Evolutionary conservation across 2,113 vertebrate species (phyloP).

Genomic region (Nothocercus nigrocapillus): DNA sequence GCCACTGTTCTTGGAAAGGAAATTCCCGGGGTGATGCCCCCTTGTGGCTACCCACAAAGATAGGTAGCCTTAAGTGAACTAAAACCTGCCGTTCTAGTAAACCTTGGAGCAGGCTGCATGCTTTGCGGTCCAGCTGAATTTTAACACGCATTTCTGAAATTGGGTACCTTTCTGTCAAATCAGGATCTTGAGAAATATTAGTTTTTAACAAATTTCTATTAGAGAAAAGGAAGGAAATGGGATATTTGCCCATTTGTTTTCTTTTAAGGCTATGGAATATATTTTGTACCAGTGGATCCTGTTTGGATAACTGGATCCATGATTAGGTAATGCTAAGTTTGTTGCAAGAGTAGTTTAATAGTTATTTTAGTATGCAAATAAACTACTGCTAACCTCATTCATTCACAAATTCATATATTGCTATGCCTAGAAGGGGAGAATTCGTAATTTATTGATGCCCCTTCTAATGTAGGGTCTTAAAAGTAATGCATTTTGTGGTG

Average conservation of each 20-base stretch:
- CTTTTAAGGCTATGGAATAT: neutral
- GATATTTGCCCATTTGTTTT: neutral
- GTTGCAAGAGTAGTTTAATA: neutral
- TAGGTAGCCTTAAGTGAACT: conserved; percentile 15
- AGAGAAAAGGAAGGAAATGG: neutral
- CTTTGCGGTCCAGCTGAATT: neutral
- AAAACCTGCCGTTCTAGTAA: neutral
- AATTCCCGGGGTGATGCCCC: conserved; percentile 40
- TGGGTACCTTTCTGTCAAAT: fast-evolving
- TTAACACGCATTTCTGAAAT: neutral
- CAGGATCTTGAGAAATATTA: neutral
- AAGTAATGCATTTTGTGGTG: neutral
- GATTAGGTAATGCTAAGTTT: neutral
- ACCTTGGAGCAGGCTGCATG: neutral
- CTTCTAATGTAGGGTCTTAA: neutral
- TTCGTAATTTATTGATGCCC: neutral
- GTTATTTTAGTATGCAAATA: conserved; percentile 30
- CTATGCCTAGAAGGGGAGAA: neutral
- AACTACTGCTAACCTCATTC: neutral
- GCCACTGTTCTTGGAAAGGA: neutral
- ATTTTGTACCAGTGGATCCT: neutral
- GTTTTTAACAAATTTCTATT: neutral
- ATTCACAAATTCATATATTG: neutral
- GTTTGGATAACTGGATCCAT: neutral
- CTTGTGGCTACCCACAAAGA: conserved; percentile 57